These are phyloP conservation scores for Drosophila kepulauana DNA, from an alignment of 1,140 invertebrate species.

Conservation along the genomic window DNA sequence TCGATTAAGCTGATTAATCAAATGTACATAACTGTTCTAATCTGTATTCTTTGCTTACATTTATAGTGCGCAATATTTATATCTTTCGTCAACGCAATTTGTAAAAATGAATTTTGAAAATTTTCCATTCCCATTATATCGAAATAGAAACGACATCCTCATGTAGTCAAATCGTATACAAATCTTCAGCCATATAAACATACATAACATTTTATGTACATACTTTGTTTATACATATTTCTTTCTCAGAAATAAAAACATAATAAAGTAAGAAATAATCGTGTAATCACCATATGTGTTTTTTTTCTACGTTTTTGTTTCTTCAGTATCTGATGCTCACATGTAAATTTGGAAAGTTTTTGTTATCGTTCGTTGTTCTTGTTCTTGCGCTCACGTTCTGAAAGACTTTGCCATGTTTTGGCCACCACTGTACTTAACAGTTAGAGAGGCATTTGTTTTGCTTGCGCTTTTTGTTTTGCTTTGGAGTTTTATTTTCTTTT, in stretches of 20 bases:
- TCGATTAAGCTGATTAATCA: no score
- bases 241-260: neutral
- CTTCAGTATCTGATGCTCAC: neutral
- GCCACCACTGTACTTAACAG: conserved; percentile 68
- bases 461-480: conserved; percentile 74
- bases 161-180: no score
- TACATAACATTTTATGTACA: neutral
- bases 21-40: no score
- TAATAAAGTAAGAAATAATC: neutral
- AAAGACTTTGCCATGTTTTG: conserved; percentile 56
- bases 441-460: conserved; percentile 40
- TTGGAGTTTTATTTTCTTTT: conserved; percentile 46
- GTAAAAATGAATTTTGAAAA: no score
- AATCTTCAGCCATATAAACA: neutral
- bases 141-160: no score
- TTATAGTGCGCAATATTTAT: no score
- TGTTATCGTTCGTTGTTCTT: conserved; percentile 36
- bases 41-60: no score
- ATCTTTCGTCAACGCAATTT: no score
- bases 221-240: neutral
- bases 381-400: conserved; percentile 9
- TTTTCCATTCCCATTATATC: no score
- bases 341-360: conserved; percentile 34
- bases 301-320: neutral
- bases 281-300: neutral